Evolutionary conservation across 2,113 vertebrate genomes (phyloP), one percentile per base, ranked within the genome.

Genomic region (Neodon shergylaensis): DNA sequence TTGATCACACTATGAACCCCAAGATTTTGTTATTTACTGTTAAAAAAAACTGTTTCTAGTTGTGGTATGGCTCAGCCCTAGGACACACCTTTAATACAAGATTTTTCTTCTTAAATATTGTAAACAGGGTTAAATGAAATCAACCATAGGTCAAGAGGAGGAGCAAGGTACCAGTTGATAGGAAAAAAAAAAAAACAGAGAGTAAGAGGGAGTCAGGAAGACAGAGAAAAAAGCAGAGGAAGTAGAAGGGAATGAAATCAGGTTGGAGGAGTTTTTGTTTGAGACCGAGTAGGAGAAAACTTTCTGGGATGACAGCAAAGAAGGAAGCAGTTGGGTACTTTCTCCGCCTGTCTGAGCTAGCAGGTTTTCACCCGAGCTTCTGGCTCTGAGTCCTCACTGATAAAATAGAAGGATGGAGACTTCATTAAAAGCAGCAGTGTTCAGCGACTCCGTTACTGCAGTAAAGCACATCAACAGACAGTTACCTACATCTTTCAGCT

Each of bases 391-490:
- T n/a, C 17, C n/a, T 72, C n/a, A n/a, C 7, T 72, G 17, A 72
- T 19, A 72, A 72, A 72, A n/a, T 19, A 72, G 36, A 72, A 72
- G 7, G 17, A 72, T n/a, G n/a, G 36, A n/a, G 17, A 72, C 17
- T 8, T 19, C 19, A 17, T 31, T 28, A 70, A 36, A 19, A 72
- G 21, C 70, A 72, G 6, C 17, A n/a, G 7, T n/a, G 70, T 84
- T 94, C 12, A 90, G 70, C 47, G 84, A 68, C 65, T 7, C 17
- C 91, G 72, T 47, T 44, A 66, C 78, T 83, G 77, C 33, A 31
- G 49, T 74, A 83, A 93, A 79, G 74, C 68, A 94, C 68, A 94
- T 77, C 54, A 93, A 28, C 12, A 93, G 19, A 84, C 21, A 3
- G 28, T 90, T 47, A 78, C 24, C 36, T 85, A 58, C 19, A 5